These are phyloP conservation scores for Sclerurus mexicanus DNA, from an alignment of 2,113 vertebrate species.

Conservation along the genomic window DNA sequence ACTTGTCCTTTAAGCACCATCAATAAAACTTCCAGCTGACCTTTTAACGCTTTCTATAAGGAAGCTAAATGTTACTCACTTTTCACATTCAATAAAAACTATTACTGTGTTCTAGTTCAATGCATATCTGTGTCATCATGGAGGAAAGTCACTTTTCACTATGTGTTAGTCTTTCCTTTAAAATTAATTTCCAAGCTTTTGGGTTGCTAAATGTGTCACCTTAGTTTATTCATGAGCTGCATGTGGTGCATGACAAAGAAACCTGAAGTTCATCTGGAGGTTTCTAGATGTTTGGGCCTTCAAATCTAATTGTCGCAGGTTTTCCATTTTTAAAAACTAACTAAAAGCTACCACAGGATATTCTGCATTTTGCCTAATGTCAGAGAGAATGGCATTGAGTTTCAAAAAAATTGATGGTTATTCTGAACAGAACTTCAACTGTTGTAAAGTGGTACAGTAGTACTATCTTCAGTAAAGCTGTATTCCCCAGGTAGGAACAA, in stretches of 20 bases:
- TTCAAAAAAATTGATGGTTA: neutral
- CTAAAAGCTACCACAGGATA: neutral
- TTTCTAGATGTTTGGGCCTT: neutral
- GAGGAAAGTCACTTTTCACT: slow-evolving; percentile 13
- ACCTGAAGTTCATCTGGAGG: neutral
- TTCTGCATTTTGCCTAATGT: neutral
- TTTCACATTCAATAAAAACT: slow-evolving; percentile 62
- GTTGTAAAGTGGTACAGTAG: neutral
- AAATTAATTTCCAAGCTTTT: neutral
- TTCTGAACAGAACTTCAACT: neutral
- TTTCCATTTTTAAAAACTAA: neutral
- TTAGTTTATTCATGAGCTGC: neutral
- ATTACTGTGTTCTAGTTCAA: slow-evolving; percentile 48
- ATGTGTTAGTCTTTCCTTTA: neutral
- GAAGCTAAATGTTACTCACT: slow-evolving; percentile 29
- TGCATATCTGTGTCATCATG: slow-evolving; percentile 15
- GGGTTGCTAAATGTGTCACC: neutral
- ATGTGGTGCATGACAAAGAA: neutral
- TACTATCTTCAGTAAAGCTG: neutral
- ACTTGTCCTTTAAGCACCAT: neutral
- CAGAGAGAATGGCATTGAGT: neutral
- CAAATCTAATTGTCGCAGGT: neutral
- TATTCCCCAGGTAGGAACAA: neutral
- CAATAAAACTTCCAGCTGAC: slow-evolving; percentile 26
- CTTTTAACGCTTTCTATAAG: slow-evolving; percentile 23